Conservation (phyloP, 2,797 vertebrate genomes). For the Parauchenoglanis punctatus region DNA sequence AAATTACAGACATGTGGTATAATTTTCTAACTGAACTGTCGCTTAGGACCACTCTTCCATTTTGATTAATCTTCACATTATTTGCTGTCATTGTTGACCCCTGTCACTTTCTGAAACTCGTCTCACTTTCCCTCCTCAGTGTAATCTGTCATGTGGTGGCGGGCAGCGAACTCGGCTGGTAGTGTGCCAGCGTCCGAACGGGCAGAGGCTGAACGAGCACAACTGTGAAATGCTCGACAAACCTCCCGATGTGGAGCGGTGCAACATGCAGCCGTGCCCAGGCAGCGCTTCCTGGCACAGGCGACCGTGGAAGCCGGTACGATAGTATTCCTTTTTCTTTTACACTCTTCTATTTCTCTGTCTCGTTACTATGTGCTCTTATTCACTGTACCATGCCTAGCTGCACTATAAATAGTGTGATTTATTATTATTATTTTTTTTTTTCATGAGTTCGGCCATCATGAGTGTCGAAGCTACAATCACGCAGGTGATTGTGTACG, state of each 20-base stretch:
- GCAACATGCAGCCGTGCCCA: constrained; percentile 86
- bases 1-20: neutral
- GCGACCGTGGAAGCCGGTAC: constrained; percentile 94
- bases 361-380: constrained; percentile 15
- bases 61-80: neutral
- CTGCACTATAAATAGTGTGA: constrained; percentile 53
- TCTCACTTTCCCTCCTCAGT: constrained; percentile 74
- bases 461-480: constrained; percentile 3
- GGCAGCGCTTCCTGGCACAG: constrained; percentile 89
- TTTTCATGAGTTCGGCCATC: constrained; percentile 49
- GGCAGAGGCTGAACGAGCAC: constrained; percentile 85
- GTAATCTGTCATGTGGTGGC: constrained; percentile 87
- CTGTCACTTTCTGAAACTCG: neutral
- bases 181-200: constrained; percentile 87
- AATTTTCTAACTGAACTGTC: neutral
- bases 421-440: neutral
- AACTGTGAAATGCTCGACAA: constrained; percentile 91
- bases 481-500: neutral
- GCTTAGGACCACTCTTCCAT: neutral
- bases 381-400: constrained; percentile 61
- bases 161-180: constrained; percentile 89
- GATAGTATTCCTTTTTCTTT: constrained; percentile 77
- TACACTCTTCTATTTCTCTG: constrained; percentile 49
- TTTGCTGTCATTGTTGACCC: neutral
- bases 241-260: constrained; percentile 83